These are phyloP conservation scores for Melangyna quadrimaculata DNA, from an alignment of 2,888 invertebrate genomes.

Conservation along the genomic window DNA sequence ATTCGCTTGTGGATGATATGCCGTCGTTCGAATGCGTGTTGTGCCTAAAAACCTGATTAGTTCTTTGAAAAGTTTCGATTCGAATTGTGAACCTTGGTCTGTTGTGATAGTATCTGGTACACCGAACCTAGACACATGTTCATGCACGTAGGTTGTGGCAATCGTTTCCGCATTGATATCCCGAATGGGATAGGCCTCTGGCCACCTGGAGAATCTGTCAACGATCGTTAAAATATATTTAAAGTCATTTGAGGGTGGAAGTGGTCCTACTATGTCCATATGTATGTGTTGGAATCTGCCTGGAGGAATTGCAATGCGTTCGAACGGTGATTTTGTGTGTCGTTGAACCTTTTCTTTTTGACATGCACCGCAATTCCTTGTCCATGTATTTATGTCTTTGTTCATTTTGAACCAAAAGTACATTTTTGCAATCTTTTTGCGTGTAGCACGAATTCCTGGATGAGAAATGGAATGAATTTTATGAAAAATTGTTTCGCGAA, in stretches of 20 bases:
- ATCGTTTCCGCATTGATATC: constrained; percentile 13
- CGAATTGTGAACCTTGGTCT: constrained; percentile 6
- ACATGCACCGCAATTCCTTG: constrained; percentile 2
- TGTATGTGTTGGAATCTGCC: constrained; percentile 60
- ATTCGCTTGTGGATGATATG: constrained; percentile 2
- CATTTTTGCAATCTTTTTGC: constrained; percentile 14
- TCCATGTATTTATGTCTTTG: constrained; percentile 33
- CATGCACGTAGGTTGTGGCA: background rate
- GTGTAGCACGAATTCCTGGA: background rate
- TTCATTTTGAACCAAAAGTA: constrained; percentile 38
- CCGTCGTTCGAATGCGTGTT: background rate
- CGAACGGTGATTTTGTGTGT: constrained; percentile 36
- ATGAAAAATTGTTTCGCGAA: background rate
- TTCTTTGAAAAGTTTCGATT: background rate
- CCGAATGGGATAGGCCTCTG: constrained; percentile 5
- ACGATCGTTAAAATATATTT: constrained; percentile 22
- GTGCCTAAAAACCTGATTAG: background rate
- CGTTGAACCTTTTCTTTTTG: constrained; percentile 57
- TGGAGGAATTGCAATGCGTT: constrained; percentile 14
- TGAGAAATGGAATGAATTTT: background rate
- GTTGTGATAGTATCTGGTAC: background rate
- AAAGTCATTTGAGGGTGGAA: constrained; percentile 24
- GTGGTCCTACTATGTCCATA: constrained; percentile 52
- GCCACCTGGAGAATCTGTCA: constrained; percentile 20
- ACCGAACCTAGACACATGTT: constrained; percentile 7